phyloP scores from a whole-genome alignment of 2,797 vertebrate species.

The Gymnodraco acuticeps region DNA sequence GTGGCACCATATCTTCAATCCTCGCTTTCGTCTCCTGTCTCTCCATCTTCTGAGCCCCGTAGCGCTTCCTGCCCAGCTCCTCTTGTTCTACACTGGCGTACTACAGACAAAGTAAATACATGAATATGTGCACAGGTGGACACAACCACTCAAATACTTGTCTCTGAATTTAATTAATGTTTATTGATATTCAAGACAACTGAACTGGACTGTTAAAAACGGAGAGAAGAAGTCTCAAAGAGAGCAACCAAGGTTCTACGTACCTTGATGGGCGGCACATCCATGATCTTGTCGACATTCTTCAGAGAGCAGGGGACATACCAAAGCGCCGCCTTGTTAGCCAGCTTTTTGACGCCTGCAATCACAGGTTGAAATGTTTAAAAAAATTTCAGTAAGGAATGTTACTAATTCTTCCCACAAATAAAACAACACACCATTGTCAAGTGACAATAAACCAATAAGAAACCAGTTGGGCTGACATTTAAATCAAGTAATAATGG shows the following conservation, averaged over 20 bases:
- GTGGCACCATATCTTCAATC: slow-evolving; percentile 83
- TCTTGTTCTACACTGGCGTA: slow-evolving; percentile 87
- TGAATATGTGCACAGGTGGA: background rate
- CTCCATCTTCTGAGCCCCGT: slow-evolving; percentile 93
- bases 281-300: slow-evolving; percentile 91
- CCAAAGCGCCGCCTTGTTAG: slow-evolving; percentile 94
- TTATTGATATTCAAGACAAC: slow-evolving; percentile 7
- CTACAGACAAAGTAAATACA: slow-evolving; percentile 73
- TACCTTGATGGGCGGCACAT: slow-evolving; percentile 95
- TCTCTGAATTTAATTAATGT: background rate
- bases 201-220: background rate
- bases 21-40: slow-evolving; percentile 90
- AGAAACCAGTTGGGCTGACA: slow-evolving; percentile 20
- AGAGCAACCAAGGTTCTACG: slow-evolving; percentile 30
- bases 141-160: background rate
- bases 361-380: slow-evolving; percentile 32
- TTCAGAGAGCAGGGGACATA: slow-evolving; percentile 93
- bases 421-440: background rate
- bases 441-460: slow-evolving; percentile 10
- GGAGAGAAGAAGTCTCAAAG: background rate
- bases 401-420: slow-evolving; percentile 7
- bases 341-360: slow-evolving; percentile 90
- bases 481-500: slow-evolving; percentile 39
- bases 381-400: slow-evolving; percentile 17
- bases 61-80: slow-evolving; percentile 91